Conservation (phyloP, 2,797 vertebrate genomes). For the Sebastes iracundus region DNA sequence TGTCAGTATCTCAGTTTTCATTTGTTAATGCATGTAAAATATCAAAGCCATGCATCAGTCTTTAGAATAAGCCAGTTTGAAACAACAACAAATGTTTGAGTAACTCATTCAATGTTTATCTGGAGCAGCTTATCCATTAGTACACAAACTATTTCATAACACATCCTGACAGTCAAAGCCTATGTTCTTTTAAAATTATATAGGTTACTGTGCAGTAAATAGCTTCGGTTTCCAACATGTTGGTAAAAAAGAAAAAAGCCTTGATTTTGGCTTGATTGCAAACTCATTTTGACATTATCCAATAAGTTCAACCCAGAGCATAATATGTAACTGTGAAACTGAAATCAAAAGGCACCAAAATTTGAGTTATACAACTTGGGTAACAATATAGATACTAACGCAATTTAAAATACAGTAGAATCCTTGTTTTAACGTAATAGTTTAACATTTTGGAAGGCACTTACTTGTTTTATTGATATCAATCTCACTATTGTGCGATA, state of each 20-base stretch:
- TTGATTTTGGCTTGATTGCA: not conserved
- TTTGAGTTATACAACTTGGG: not conserved
- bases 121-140: not conserved
- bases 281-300: not conserved
- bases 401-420: not conserved
- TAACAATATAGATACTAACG: not conserved
- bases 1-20: not conserved
- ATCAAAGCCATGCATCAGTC: not conserved
- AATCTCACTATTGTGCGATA: not conserved
- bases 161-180: not conserved
- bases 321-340: not conserved
- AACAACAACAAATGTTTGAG: slow-evolving; percentile 11
- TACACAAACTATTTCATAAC: not conserved
- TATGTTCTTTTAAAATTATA: not conserved
- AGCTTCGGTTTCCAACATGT: not conserved
- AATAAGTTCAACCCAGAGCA: not conserved
- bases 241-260: not conserved
- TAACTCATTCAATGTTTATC: not conserved
- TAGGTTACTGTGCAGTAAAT: not conserved
- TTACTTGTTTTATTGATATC: not conserved
- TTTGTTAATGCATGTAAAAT: not conserved
- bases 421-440: not conserved
- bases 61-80: not conserved
- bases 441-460: not conserved
- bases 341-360: not conserved